phyloP scores from a whole-genome alignment of 2,888 invertebrate species.

The Drosophila nigricruria region DNA sequence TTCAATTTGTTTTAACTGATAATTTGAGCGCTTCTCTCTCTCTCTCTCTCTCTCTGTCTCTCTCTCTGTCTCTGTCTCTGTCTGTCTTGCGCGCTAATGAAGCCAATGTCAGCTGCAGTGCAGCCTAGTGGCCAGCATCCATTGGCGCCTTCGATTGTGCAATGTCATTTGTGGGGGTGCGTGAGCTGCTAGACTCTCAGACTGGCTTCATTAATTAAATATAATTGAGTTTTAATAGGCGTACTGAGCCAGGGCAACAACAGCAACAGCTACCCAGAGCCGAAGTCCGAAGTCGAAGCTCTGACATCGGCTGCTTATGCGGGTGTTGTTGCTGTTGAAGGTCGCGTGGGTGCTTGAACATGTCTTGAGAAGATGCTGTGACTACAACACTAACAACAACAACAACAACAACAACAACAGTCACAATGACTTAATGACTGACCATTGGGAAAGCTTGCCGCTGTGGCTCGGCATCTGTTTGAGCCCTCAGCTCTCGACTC shows the following conservation, averaged over 20 bases:
- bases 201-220: conserved; percentile 75
- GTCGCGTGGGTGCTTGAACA: conserved; percentile 70
- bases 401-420: conserved; percentile 30
- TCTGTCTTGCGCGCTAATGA: conserved; percentile 61
- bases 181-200: conserved; percentile 32
- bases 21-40: conserved; percentile 49
- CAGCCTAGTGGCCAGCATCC: not conserved
- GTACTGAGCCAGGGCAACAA: conserved; percentile 13
- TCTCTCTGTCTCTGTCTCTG: too few species aligned
- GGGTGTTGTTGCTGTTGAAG: conserved; percentile 57
- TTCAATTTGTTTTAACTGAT: conserved; percentile 69
- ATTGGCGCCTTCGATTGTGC: conserved; percentile 63
- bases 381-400: conserved; percentile 24
- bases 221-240: conserved; percentile 79
- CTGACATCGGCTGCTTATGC: conserved; percentile 13
- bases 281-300: conserved; percentile 14
- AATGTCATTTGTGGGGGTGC: conserved; percentile 50
- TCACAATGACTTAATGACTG: conserved; percentile 55
- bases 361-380: conserved; percentile 40
- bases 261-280: not conserved
- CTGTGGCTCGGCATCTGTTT: conserved; percentile 11
- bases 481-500: conserved; percentile 29
- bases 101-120: conserved; percentile 66
- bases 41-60: not conserved
- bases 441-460: conserved; percentile 67